Evolutionary conservation across 2,113 vertebrate species (phyloP).

Genomic region (Danionella cerebrum): DNA sequence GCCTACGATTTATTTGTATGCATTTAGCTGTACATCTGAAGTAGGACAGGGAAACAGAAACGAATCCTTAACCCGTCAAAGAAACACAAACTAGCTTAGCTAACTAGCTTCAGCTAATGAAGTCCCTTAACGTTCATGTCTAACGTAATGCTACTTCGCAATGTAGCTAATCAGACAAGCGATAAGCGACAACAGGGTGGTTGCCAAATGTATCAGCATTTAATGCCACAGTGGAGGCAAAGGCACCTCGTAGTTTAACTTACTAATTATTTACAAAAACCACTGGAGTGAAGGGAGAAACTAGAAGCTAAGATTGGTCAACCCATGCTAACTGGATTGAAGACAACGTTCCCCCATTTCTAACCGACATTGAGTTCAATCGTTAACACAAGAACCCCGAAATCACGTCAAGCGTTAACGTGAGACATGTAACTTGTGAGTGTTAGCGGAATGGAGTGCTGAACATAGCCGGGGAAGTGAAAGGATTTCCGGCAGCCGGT

Average conservation of each 20-base stretch:
- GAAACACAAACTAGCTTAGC: background rate
- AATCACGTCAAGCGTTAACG: no score
- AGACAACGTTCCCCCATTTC: background rate
- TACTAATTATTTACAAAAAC: background rate
- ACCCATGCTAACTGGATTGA: conserved; percentile 13
- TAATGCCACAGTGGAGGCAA: background rate
- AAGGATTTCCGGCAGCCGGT: conserved; percentile 19
- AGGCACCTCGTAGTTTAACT: background rate
- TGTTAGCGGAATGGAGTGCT: background rate
- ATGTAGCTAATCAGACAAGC: background rate
- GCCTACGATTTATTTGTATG: background rate
- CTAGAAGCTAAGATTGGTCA: background rate
- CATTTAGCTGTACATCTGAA: background rate
- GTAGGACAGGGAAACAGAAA: background rate
- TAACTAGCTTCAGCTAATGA: conserved; percentile 13
- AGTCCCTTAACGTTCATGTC: background rate
- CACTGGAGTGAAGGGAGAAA: background rate
- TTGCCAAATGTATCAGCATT: background rate
- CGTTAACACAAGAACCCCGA: background rate
- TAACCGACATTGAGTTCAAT: background rate
- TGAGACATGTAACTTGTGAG: background rate
- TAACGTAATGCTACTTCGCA: background rate
- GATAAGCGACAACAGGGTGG: background rate
- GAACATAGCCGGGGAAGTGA: background rate
- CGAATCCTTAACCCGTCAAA: background rate